A percentile compares a stretch with the other conserved stretches of the same genome.
These are phyloP conservation scores for Drosophila erecta DNA, from an alignment of 1,140 invertebrate species.

Conservation along the genomic window DNA sequence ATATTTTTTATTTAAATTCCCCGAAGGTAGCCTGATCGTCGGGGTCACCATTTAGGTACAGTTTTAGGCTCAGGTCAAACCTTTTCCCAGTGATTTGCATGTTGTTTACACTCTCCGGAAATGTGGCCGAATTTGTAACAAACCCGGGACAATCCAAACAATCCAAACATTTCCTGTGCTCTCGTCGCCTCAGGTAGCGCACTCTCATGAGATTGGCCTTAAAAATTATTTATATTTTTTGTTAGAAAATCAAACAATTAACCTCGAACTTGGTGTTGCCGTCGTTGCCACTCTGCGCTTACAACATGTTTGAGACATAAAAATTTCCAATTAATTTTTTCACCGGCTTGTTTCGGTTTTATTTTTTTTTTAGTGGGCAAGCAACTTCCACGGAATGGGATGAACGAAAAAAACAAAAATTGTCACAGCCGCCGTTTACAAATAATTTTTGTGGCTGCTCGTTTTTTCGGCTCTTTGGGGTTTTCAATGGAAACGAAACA, in stretches of 20 bases:
- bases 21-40: neutral
- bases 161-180: constrained; percentile 72
- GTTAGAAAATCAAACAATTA: constrained; percentile 83
- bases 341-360: constrained; percentile 30
- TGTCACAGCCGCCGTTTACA: constrained; percentile 81
- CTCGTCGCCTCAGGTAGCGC: constrained; percentile 37
- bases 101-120: constrained; percentile 40
- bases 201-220: constrained; percentile 66
- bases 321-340: constrained; percentile 82
- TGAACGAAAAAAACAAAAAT: constrained; percentile 61
- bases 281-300: constrained; percentile 49
- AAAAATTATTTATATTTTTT: constrained; percentile 69
- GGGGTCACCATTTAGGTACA: neutral
- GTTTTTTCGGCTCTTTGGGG: constrained; percentile 63
- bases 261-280: constrained; percentile 71
- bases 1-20: neutral
- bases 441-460: constrained; percentile 71
- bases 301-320: constrained; percentile 81
- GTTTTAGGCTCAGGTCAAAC: neutral
- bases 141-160: constrained; percentile 28
- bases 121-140: constrained; percentile 32
- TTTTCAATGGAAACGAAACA: constrained; percentile 82
- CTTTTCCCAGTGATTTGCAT: constrained; percentile 4
- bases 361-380: constrained; percentile 63
- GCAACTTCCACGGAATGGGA: constrained; percentile 73